phyloP scores from a whole-genome alignment of 1,140 invertebrate genomes.

The Ceratina japonica region DNA sequence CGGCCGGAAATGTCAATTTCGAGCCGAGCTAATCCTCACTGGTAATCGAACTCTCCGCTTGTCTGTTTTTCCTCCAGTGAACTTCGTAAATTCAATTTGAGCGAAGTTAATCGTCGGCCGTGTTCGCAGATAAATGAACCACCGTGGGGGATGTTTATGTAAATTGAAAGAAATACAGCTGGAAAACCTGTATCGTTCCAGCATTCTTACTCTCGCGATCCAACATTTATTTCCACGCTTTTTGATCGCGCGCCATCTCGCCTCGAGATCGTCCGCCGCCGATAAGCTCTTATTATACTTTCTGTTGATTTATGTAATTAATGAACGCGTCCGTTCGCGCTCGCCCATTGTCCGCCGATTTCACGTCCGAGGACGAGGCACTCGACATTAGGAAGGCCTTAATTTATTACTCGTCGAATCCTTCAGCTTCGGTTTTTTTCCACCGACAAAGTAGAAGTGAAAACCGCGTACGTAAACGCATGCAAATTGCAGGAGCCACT shows the following conservation, averaged over 20 bases:
- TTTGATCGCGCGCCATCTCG: neutral
- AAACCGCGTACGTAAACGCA: neutral
- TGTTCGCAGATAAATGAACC: constrained; percentile 36
- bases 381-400: too few species aligned
- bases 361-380: too few species aligned
- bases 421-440: too few species aligned
- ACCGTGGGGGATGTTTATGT: constrained; percentile 32
- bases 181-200: neutral
- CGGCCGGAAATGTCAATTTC: constrained; percentile 72
- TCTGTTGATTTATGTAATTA: too few species aligned
- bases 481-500: constrained; percentile 9
- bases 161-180: constrained; percentile 14
- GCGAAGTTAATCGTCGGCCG: constrained; percentile 59
- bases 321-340: too few species aligned
- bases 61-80: constrained; percentile 19
- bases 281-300: too few species aligned
- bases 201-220: neutral
- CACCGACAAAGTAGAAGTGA: neutral
- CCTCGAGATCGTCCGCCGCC: too few species aligned
- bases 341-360: too few species aligned
- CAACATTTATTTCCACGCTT: neutral
- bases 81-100: constrained; percentile 68
- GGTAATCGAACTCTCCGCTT: constrained; percentile 33
- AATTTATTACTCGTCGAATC: too few species aligned
- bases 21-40: constrained; percentile 64